phyloP scores from a whole-genome alignment of 2,888 invertebrate species.

The Tetragonisca angustula region DNA sequence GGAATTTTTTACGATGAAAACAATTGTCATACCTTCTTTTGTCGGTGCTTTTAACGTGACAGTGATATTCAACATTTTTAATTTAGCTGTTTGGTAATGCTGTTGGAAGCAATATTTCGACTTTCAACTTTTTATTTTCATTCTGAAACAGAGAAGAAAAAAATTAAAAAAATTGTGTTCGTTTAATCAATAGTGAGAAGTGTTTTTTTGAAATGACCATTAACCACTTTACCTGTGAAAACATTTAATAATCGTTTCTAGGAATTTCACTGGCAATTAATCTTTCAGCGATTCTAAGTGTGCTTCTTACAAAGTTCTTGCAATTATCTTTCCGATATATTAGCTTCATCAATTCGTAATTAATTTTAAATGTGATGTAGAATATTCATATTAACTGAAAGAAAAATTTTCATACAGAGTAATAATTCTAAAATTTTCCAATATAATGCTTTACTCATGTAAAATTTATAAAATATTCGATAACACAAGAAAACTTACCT shows the following conservation, averaged over 20 bases:
- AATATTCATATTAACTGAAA: background rate
- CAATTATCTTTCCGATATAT: background rate
- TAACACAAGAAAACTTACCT: background rate
- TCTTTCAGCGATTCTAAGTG: constrained; percentile 14
- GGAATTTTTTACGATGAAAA: background rate
- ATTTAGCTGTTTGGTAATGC: background rate
- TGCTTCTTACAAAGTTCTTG: background rate
- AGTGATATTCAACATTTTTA: background rate
- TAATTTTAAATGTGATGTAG: background rate
- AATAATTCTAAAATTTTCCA: background rate
- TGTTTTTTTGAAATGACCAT: background rate
- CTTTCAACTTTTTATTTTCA: background rate
- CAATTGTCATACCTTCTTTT: background rate
- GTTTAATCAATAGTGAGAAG: background rate
- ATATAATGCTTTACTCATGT: background rate
- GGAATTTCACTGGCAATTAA: constrained; percentile 18
- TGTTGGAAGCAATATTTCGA: background rate
- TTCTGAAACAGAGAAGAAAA: background rate
- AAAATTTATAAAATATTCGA: constrained; percentile 1
- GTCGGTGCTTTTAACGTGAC: background rate
- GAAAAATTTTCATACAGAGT: background rate
- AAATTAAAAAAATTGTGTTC: background rate
- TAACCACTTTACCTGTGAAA: constrained; percentile 24
- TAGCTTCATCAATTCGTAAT: background rate
- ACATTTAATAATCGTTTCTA: constrained; percentile 26